A percentile compares a stretch with the other conserved stretches of the same genome.
Conservation (phyloP, 2,797 vertebrate species). For the Cygnus olor region DNA sequence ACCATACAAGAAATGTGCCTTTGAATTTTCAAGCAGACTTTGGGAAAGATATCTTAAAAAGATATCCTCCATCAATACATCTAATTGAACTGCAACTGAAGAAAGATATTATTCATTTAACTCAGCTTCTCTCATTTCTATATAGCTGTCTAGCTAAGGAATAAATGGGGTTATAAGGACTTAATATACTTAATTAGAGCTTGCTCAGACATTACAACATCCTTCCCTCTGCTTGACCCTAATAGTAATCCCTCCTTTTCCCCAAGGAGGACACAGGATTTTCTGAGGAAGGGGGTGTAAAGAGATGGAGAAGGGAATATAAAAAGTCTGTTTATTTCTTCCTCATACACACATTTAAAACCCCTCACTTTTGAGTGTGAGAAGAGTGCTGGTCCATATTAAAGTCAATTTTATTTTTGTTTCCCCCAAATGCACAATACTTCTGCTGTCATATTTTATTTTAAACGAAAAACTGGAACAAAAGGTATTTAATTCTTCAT, state of each 20-base stretch:
- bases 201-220: background rate
- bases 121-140: background rate
- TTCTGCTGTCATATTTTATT: background rate
- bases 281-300: accelerated
- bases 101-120: background rate
- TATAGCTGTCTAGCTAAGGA: background rate
- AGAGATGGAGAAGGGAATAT: background rate
- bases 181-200: background rate
- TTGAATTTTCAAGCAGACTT: background rate
- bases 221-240: background rate
- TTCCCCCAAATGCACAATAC: background rate
- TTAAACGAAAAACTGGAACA: background rate
- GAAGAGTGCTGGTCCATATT: background rate
- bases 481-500: background rate
- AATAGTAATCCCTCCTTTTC: background rate
- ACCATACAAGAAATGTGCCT: background rate
- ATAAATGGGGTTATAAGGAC: background rate
- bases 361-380: background rate
- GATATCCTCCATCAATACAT: background rate
- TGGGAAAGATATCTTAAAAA: background rate
- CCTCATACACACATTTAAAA: background rate
- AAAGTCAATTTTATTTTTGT: background rate
- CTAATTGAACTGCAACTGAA: background rate
- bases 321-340: background rate
- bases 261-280: background rate